A percentile compares a stretch with the other conserved stretches of the same genome.
These are phyloP conservation scores for Tenebrosternarchus preto DNA, from an alignment of 2,113 vertebrate genomes.

Conservation along the genomic window DNA sequence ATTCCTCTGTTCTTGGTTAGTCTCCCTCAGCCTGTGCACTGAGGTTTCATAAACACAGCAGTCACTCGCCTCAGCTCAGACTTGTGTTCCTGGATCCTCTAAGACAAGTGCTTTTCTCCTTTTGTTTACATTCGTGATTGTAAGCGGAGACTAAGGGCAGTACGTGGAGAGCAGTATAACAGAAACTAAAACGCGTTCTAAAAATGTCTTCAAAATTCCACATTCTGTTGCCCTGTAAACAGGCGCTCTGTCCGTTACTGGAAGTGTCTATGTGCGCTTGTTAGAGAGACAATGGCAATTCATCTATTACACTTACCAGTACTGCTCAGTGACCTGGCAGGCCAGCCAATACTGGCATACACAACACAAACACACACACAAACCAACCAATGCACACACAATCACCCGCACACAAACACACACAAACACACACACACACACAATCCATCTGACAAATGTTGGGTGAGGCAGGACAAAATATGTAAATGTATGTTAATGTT, in stretches of 20 bases:
- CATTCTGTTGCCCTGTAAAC: slow-evolving; percentile 45
- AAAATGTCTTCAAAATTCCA: slow-evolving; percentile 49
- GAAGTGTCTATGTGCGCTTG: slow-evolving; percentile 36
- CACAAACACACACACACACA: too few relatives aligned
- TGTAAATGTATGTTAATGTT: too few relatives aligned
- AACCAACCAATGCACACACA: not conserved
- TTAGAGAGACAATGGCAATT: slow-evolving; percentile 42
- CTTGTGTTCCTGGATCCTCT: slow-evolving; percentile 1
- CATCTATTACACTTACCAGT: slow-evolving; percentile 43
- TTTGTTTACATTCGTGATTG: slow-evolving; percentile 38
- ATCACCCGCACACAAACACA: not conserved
- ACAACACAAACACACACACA: slow-evolving; percentile 14
- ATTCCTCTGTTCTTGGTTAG: not conserved
- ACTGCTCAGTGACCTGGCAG: slow-evolving; percentile 31
- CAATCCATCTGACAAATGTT: too few relatives aligned
- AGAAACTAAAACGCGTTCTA: slow-evolving; percentile 26
- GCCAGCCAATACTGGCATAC: not conserved
- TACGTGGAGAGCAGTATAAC: not conserved
- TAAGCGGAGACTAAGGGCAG: slow-evolving; percentile 40
- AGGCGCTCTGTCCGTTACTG: slow-evolving; percentile 44
- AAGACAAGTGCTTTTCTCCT: slow-evolving; percentile 23
- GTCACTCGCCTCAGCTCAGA: not conserved
- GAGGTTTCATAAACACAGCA: not conserved
- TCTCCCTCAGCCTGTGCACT: not conserved
- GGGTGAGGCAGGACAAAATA: too few relatives aligned